Conservation (phyloP, 2,888 invertebrate genomes). For the Gasteruption jaculator region DNA sequence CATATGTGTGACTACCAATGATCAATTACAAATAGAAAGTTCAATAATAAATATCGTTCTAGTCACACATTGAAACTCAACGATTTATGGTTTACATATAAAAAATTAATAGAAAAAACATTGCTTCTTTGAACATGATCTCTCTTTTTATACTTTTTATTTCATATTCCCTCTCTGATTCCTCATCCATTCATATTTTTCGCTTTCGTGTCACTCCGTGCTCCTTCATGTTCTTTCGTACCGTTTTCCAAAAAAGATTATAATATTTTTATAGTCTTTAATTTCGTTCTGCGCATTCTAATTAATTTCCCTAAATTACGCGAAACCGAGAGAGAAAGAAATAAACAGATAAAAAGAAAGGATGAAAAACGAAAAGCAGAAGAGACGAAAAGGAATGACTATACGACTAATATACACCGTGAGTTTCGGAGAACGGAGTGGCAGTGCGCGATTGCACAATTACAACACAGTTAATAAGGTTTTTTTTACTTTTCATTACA, state of each 20-base stretch:
- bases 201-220: constrained; percentile 19
- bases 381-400: constrained; percentile 1
- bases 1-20: constrained; percentile 26
- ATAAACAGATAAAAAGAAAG: constrained; percentile 1
- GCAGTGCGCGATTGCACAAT: constrained; percentile 9
- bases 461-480: too few species aligned
- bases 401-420: too few species aligned
- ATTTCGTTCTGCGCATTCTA: too few species aligned
- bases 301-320: neutral
- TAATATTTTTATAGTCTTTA: too few species aligned
- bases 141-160: too few species aligned
- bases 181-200: constrained; percentile 18
- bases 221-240: too few species aligned
- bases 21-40: constrained; percentile 30
- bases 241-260: too few species aligned
- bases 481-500: constrained; percentile 16
- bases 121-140: constrained; percentile 28
- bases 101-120: constrained; percentile 36
- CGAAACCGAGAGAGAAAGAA: constrained; percentile 1
- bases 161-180: too few species aligned
- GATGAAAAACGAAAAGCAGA: constrained; percentile 1
- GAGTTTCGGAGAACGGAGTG: constrained; percentile 7
- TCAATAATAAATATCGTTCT: constrained; percentile 40
- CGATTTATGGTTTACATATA: too few species aligned
- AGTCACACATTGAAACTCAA: constrained; percentile 46